Base-by-base conservation (phyloP, 2,113 vertebrate genomes). In the Zosterops borbonicus region DNA sequence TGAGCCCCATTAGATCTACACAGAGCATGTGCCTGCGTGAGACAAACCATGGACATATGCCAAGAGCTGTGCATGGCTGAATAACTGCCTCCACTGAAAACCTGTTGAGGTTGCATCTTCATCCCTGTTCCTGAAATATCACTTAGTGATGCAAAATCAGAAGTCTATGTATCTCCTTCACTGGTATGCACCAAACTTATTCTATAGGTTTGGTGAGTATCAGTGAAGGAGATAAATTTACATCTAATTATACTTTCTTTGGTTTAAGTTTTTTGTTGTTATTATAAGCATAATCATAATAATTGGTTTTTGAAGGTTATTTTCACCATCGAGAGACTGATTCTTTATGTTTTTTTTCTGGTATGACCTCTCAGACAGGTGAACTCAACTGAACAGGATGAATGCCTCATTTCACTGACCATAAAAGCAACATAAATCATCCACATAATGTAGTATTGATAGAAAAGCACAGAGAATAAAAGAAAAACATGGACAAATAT, bases 11-110 rank as follows among this genome's bases (percentile, higher is more conserved):
- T 15, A 62, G 20, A 41, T 8, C 49, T 23, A 31, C 11, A 7
- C 0, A 5, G 11, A 80, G 5, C 6, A 50, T 2, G 2, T 33
- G 18, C 14, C 15, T 28, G 1, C 47, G 27, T 21, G 9, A 86
- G 9, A 13, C 29, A 76, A 75, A 60, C 2, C 3, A 8, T 27
- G 25, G 42, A 35, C 12, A 39, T 42, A 35, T 0, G 1, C 28
- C 42, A 80, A 74, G 35, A 64, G 5, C 6, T 52, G 9, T 53
- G 21, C 24, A 7, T 46, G 14, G 33, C 19, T 52, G 31, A 39
- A 19, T 64, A 75, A 35, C 2, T 28, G 21, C 16, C 17, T 83
- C 12, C 22, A 41, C 13, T 53, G 15, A 56, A 79, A 80, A 44
- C 5, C 11, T 65, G 22, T 28, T 56, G 37, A 37, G 3, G 9